Evolutionary conservation across 2,113 vertebrate species (phyloP).

Genomic region (Xiphophorus hellerii): DNA sequence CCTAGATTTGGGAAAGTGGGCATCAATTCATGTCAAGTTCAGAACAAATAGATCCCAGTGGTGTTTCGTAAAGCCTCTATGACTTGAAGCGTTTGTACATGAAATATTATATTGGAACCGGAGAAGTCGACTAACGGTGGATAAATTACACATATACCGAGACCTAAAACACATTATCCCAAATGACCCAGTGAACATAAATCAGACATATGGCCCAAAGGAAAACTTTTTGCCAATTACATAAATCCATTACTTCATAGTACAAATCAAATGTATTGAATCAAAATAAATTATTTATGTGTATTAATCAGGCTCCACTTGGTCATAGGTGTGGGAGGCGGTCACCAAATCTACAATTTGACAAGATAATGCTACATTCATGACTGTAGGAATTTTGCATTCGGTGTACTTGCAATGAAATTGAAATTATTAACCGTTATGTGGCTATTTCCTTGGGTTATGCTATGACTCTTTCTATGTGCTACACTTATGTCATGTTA

Average conservation of each 20-base stretch:
- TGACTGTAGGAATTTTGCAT: neutral
- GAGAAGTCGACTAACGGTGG: neutral
- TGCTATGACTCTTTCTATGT: neutral
- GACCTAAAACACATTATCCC: neutral
- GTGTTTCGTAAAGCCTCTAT: slow-evolving; percentile 27
- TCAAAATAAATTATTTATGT: neutral
- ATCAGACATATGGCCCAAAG: neutral
- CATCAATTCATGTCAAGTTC: slow-evolving; percentile 40
- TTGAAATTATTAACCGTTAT: neutral
- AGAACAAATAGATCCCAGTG: slow-evolving; percentile 38
- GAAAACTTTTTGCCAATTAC: neutral
- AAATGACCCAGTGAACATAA: neutral
- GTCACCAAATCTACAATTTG: slow-evolving; percentile 42
- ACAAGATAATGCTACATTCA: slow-evolving; percentile 46
- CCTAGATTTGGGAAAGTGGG: slow-evolving; percentile 28
- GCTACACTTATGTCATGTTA: neutral
- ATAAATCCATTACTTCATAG: neutral
- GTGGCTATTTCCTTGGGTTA: neutral
- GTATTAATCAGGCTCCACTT: slow-evolving; percentile 1
- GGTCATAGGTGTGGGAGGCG: slow-evolving; percentile 24
- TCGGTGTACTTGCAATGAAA: neutral
- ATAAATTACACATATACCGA: neutral
- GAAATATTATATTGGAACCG: neutral
- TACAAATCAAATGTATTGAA: neutral
- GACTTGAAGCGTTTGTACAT: neutral